Conservation (phyloP, 2,888 invertebrate genomes). For the Thecophora atra region DNA sequence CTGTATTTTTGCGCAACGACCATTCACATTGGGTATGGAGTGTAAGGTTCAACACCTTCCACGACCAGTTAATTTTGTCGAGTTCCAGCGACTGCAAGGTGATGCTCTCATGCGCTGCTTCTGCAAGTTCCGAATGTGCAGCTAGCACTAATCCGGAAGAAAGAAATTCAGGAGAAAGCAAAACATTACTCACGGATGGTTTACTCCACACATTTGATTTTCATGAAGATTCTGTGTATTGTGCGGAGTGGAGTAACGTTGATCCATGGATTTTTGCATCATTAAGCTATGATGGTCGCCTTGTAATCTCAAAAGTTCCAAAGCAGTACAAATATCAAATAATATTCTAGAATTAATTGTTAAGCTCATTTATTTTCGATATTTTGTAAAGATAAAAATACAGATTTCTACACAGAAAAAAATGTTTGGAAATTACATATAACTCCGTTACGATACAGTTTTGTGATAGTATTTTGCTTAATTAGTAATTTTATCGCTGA, state of each 20-base stretch:
- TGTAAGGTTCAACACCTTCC: constrained; percentile 94
- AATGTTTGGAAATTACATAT: too few relatives aligned
- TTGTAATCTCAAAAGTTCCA: constrained; percentile 94
- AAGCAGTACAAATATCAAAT: constrained; percentile 94
- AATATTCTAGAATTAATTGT: constrained; percentile 79
- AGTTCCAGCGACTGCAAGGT: constrained; percentile 96
- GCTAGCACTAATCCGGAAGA: constrained; percentile 43
- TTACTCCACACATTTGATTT: constrained; percentile 92
- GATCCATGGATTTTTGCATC: constrained; percentile 99
- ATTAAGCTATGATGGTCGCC: constrained; percentile 90
- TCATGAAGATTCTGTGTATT: constrained; percentile 98
- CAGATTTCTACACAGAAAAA: too few relatives aligned
- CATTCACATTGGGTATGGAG: constrained; percentile 96
- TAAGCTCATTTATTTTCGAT: too few relatives aligned
- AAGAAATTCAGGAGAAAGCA: constrained; percentile 44
- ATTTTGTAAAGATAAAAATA: too few relatives aligned
- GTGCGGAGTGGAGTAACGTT: constrained; percentile 95
- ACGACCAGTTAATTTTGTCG: constrained; percentile 93
- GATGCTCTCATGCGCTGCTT: constrained; percentile 84
- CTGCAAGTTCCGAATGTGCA: constrained; percentile 83
- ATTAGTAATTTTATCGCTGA: too few relatives aligned
- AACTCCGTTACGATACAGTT: too few relatives aligned
- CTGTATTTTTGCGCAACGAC: constrained; percentile 82
- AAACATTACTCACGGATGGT: constrained; percentile 75
- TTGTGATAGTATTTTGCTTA: too few relatives aligned